A percentile compares a stretch with the other conserved stretches of the same genome.
Conservation (phyloP, 2,113 vertebrate species). For the Cyphotilapia sp. region DNA sequence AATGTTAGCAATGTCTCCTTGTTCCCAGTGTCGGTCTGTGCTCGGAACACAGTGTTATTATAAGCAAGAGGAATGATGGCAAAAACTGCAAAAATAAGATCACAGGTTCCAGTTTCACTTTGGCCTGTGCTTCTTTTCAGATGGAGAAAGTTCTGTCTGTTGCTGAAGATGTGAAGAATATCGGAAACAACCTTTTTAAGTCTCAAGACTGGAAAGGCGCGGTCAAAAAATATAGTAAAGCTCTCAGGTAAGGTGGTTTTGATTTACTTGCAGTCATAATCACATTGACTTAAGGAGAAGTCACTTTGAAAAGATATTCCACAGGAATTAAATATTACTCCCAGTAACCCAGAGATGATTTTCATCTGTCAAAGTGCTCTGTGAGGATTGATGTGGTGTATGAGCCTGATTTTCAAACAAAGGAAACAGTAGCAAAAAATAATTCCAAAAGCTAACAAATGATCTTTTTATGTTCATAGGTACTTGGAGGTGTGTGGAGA, state of each 20-base stretch:
- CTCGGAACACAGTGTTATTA: neutral
- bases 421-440: neutral
- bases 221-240: slow-evolving; percentile 87
- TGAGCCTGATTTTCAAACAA: neutral
- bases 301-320: neutral
- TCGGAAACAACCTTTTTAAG: slow-evolving; percentile 94
- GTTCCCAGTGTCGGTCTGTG: neutral
- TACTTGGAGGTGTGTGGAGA: slow-evolving; percentile 81
- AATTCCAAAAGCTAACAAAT: neutral
- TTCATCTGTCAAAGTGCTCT: neutral
- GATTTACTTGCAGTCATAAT: neutral
- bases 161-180: slow-evolving; percentile 90
- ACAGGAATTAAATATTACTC: neutral
- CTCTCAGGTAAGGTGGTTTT: slow-evolving; percentile 78
- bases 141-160: slow-evolving; percentile 81
- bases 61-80: neutral
- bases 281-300: neutral
- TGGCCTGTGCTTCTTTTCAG: slow-evolving; percentile 42
- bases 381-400: neutral
- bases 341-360: neutral
- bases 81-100: neutral
- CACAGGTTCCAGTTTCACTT: neutral
- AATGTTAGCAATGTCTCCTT: neutral
- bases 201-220: slow-evolving; percentile 88
- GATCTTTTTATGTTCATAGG: slow-evolving; percentile 56